A percentile compares a stretch with the other conserved stretches of the same genome.
Conservation (phyloP, 2,797 vertebrate species). For the Limnodromus scolopaceus region DNA sequence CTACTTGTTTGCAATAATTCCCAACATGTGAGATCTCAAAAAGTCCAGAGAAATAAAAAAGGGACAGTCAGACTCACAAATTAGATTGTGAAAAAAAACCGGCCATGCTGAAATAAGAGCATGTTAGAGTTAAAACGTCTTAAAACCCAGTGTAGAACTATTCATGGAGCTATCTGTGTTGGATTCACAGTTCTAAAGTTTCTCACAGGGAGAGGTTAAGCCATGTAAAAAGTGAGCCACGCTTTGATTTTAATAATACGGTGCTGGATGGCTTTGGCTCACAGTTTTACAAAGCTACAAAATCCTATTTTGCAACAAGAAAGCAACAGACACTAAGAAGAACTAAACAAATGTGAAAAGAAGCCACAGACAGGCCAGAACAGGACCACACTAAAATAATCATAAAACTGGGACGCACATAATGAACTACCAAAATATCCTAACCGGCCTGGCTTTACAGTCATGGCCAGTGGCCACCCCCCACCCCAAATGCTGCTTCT, state of each 20-base stretch:
- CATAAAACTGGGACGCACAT: not conserved
- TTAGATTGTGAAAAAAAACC: not conserved
- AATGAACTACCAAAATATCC: not conserved
- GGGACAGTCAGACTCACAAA: not conserved
- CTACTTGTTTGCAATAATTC: no score
- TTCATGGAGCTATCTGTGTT: no score
- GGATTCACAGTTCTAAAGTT: not conserved
- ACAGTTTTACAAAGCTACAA: not conserved
- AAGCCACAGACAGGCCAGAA: rapidly evolving
- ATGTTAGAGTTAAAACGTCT: not conserved
- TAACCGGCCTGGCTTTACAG: not conserved
- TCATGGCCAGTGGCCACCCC: no score
- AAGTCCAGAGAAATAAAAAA: not conserved
- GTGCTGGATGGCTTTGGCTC: not conserved
- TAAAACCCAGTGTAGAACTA: not conserved
- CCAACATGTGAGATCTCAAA: not conserved
- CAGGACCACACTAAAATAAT: not conserved
- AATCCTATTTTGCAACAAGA: not conserved
- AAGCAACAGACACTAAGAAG: not conserved
- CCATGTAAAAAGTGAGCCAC: not conserved
- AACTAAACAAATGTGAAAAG: not conserved
- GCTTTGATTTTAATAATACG: rapidly evolving
- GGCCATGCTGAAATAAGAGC: not conserved
- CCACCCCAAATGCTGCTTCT: not conserved
- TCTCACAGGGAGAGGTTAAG: not conserved